A percentile compares a stretch with the other conserved stretches of the same genome.
These are phyloP conservation scores for Aspiorhynchus laticeps DNA, from an alignment of 2,113 vertebrate genomes.

Conservation along the genomic window DNA sequence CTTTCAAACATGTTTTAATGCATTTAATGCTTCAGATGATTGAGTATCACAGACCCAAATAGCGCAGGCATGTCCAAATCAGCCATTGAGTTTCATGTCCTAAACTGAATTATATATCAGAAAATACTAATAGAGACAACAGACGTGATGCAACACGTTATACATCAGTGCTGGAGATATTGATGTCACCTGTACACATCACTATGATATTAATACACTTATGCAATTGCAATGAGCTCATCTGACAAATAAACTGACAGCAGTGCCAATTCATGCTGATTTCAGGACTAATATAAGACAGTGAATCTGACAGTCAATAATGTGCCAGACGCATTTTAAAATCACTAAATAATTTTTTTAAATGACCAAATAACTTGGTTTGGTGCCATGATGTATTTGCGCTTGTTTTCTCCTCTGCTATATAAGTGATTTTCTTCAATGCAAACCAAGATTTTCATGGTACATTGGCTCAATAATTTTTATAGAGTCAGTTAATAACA, in stretches of 20 bases:
- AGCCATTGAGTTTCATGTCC: neutral
- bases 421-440: neutral
- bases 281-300: neutral
- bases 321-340: neutral
- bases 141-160: neutral
- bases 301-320: neutral
- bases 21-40: neutral
- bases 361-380: neutral
- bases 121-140: neutral
- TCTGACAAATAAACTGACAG: neutral
- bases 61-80: neutral
- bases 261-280: neutral
- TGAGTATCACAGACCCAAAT: neutral
- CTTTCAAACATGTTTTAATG: neutral
- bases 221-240: neutral
- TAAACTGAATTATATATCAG: neutral
- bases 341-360: neutral
- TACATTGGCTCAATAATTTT: neutral
- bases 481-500: neutral
- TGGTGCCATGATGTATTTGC: neutral
- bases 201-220: neutral
- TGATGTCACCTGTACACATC: neutral
- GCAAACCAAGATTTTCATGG: neutral
- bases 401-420: neutral
- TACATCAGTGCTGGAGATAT: neutral